phyloP scores from a whole-genome alignment of 2,888 invertebrate genomes.

The Ectemnius cavifrons region DNA sequence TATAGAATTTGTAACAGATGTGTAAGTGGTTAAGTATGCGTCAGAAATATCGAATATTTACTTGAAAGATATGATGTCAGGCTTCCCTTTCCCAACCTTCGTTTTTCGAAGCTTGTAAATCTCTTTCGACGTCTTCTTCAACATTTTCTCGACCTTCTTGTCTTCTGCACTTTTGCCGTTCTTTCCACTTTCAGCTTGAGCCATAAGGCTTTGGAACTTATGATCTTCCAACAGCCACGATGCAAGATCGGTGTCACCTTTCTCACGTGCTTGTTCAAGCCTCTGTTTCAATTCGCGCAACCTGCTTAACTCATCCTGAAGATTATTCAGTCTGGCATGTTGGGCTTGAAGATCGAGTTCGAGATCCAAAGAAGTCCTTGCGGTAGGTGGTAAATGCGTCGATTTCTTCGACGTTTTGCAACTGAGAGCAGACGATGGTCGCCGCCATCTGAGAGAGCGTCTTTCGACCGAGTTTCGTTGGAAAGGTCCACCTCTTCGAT shows the following conservation, averaged over 20 bases:
- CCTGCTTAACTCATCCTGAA: slow-evolving; percentile 90
- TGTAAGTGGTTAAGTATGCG: background rate
- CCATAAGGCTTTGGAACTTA: slow-evolving; percentile 87
- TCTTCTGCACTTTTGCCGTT: slow-evolving; percentile 82
- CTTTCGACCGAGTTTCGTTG: slow-evolving; percentile 94
- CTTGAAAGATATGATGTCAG: slow-evolving; percentile 95
- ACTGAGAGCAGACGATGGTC: slow-evolving; percentile 79
- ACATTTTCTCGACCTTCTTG: slow-evolving; percentile 87
- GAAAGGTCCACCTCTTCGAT: slow-evolving; percentile 88
- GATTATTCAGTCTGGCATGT: slow-evolving; percentile 89
- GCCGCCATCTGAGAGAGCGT: slow-evolving; percentile 90
- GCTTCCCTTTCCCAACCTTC: slow-evolving; percentile 91
- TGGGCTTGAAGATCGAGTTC: slow-evolving; percentile 96
- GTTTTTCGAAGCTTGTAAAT: slow-evolving; percentile 94
- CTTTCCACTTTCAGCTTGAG: slow-evolving; percentile 80
- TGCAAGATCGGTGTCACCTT: slow-evolving; percentile 90
- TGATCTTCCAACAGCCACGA: slow-evolving; percentile 93
- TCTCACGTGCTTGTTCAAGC: slow-evolving; percentile 90
- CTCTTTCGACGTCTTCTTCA: slow-evolving; percentile 93
- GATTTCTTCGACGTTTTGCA: slow-evolving; percentile 78
- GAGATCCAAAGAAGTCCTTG: slow-evolving; percentile 93
- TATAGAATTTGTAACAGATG: background rate
- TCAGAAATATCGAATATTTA: slow-evolving; percentile 79
- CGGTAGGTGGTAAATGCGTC: slow-evolving; percentile 81
- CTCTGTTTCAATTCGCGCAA: slow-evolving; percentile 89